phyloP scores from a whole-genome alignment of 2,797 vertebrate genomes.

The Euphonia xanthogaster region DNA sequence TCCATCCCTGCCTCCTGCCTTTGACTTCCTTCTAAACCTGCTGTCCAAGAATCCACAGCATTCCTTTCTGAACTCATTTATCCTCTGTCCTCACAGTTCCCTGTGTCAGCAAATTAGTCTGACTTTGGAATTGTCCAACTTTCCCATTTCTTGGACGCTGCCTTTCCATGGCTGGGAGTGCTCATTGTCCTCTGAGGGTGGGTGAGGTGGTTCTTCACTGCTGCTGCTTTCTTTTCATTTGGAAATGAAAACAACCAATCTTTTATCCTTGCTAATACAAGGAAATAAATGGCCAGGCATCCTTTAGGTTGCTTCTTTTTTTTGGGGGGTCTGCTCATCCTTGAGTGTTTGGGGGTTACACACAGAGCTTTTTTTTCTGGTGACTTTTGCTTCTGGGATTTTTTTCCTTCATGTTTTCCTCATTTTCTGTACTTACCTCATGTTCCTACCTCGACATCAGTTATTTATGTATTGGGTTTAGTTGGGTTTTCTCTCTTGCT shows the following conservation, averaged over 20 bases:
- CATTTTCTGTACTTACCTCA: background rate
- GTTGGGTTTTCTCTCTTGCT: background rate
- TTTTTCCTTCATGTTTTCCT: background rate
- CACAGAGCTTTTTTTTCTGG: background rate
- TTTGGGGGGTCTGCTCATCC: rapidly evolving
- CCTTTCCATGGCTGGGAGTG: background rate
- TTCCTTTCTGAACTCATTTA: background rate
- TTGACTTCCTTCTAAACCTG: background rate
- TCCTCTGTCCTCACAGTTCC: rapidly evolving
- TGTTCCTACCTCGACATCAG: background rate
- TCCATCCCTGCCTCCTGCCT: background rate
- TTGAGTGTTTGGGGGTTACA: rapidly evolving
- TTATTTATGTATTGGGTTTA: background rate
- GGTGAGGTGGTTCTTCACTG: background rate
- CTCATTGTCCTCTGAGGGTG: background rate
- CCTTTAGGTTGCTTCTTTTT: background rate
- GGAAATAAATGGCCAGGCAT: background rate
- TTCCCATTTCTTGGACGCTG: background rate
- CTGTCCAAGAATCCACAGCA: background rate
- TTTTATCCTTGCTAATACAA: background rate
- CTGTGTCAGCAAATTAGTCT: background rate
- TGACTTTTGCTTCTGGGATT: rapidly evolving
- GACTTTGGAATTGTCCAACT: background rate
- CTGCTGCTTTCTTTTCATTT: background rate
- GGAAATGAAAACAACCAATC: background rate